Evolutionary conservation across 1,140 invertebrate genomes (phyloP).

Genomic region (Anastatus disparis): DNA sequence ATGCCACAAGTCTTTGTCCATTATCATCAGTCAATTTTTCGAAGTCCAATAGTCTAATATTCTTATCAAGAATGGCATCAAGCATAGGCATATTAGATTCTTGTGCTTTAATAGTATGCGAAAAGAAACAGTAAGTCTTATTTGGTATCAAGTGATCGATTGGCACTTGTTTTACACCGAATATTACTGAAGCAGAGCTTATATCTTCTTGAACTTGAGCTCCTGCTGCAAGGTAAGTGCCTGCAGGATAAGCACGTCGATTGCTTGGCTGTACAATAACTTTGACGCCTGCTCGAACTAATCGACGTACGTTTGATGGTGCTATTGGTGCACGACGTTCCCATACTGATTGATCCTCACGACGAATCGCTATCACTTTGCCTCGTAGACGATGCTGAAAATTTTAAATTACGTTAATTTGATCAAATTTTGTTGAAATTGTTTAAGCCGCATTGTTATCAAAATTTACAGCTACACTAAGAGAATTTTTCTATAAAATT

Average conservation of each 20-base stretch:
- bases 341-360: constrained; percentile 98
- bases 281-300: constrained; percentile 88
- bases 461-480: no score
- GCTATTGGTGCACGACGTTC: constrained; percentile 95
- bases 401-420: no score
- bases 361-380: constrained; percentile 83
- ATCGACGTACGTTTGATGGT: constrained; percentile 88
- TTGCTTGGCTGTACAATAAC: constrained; percentile 99
- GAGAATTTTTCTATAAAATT: no score
- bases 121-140: constrained; percentile 99
- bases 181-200: constrained; percentile 93
- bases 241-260: constrained; percentile 95
- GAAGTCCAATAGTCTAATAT: constrained; percentile 97
- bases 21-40: constrained; percentile 92
- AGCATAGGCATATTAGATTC: constrained; percentile 97
- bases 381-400: constrained; percentile 54
- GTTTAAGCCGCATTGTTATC: no score
- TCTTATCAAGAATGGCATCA: constrained; percentile 96
- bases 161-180: constrained; percentile 98
- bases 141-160: constrained; percentile 92
- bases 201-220: constrained; percentile 96
- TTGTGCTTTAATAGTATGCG: constrained; percentile 99
- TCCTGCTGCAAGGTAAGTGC: constrained; percentile 76
- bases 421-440: no score
- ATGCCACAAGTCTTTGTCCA: constrained; percentile 94